These are phyloP conservation scores for Caenorhabditis parvicauda DNA, from an alignment of 2,888 invertebrate genomes.

Conservation along the genomic window DNA sequence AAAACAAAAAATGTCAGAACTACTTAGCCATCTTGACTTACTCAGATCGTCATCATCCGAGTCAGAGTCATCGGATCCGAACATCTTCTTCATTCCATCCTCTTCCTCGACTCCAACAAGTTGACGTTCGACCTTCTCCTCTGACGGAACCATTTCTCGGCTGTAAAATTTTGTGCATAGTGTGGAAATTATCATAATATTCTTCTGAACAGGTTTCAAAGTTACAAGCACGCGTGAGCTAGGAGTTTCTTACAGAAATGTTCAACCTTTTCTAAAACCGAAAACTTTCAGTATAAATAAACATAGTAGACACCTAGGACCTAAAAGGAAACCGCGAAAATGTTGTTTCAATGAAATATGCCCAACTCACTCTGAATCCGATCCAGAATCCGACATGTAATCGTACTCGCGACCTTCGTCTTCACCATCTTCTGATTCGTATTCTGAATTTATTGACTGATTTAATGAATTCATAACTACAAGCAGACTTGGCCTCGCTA, in stretches of 20 bases:
- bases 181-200: neutral
- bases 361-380: constrained; percentile 54
- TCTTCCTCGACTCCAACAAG: constrained; percentile 87
- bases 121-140: constrained; percentile 75
- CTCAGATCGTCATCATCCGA: constrained; percentile 41
- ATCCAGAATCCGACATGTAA: constrained; percentile 61
- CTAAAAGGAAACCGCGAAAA: neutral
- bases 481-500: too few species aligned
- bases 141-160: constrained; percentile 52
- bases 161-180: constrained; percentile 33
- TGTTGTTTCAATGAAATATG: neutral
- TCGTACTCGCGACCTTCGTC: constrained; percentile 61
- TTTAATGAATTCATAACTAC: too few species aligned
- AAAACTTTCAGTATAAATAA: too few species aligned
- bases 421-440: constrained; percentile 60
- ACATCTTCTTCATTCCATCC: constrained; percentile 71
- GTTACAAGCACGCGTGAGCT: neutral
- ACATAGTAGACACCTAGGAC: too few species aligned
- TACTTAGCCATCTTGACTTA: neutral
- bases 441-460: constrained; percentile 24
- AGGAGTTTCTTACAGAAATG: neutral
- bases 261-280: too few species aligned
- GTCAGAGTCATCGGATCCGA: constrained; percentile 41
- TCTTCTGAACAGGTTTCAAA: neutral
- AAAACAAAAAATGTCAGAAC: constrained; percentile 7